Percentiles rank a stretch among this genome's conserved stretches.
phyloP scores from a whole-genome alignment of 2,113 vertebrate species.

The Rhinolophus ferrumequinum region DNA sequence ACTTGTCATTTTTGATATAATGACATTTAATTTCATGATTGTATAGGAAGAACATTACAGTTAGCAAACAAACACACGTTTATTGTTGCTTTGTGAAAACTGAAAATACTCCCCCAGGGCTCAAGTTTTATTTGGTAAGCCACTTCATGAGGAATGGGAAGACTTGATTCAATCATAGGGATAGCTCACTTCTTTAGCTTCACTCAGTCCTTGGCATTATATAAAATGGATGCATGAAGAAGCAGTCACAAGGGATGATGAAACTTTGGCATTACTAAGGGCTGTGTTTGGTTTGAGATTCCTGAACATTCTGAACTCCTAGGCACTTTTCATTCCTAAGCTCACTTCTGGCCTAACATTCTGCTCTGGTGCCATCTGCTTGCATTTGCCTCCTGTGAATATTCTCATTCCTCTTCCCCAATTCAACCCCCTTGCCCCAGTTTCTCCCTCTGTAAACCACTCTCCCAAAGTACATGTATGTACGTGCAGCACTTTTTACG shows the following conservation, averaged over 20 bases:
- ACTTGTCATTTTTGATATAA: neutral
- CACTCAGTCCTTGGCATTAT: neutral
- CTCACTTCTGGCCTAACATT: neutral
- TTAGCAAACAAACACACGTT: neutral
- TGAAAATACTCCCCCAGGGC: neutral
- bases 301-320: neutral
- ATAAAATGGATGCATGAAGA: neutral
- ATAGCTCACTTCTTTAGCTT: neutral
- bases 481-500: neutral
- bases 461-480: neutral
- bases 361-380: neutral
- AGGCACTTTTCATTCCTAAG: neutral
- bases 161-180: neutral
- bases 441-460: neutral
- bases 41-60: neutral
- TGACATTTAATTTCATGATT: neutral
- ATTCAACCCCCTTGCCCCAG: rapidly evolving
- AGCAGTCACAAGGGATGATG: neutral
- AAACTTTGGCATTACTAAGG: neutral
- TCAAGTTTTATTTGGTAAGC: neutral
- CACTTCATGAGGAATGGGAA: neutral
- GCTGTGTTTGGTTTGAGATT: neutral
- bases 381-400: neutral
- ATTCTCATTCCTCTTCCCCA: neutral
- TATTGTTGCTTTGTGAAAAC: slow-evolving; percentile 14